Evolutionary conservation across 2,888 invertebrate species (phyloP).

Genomic region (Eristalis intricaria): DNA sequence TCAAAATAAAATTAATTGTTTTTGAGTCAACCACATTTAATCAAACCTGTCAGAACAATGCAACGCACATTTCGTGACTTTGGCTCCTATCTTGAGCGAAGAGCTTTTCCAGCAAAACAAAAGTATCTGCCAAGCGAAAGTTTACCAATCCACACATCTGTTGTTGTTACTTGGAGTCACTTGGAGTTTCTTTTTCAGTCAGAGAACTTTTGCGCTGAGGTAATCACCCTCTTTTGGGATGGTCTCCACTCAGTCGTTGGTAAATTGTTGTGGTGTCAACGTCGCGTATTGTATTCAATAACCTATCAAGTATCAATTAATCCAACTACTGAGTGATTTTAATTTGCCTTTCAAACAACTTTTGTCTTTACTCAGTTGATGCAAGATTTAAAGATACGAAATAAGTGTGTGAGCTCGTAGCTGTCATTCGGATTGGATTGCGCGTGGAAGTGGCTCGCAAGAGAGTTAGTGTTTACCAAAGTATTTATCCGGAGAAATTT

Average conservation of each 20-base stretch:
- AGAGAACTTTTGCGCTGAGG: slow-evolving; percentile 40
- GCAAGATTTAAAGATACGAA: not conserved
- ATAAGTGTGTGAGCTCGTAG: slow-evolving; percentile 8
- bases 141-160: slow-evolving; percentile 15
- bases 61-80: not conserved
- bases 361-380: slow-evolving; percentile 14
- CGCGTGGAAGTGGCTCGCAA: slow-evolving; percentile 21
- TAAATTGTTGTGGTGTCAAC: slow-evolving; percentile 3
- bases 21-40: not conserved
- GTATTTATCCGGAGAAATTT: slow-evolving; percentile 37
- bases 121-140: slow-evolving; percentile 47
- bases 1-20: too few species aligned
- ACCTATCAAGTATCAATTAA: slow-evolving; percentile 3
- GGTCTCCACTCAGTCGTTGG: slow-evolving; percentile 20
- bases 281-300: slow-evolving; percentile 4
- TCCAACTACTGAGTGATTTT: not conserved
- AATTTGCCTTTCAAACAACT: not conserved
- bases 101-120: slow-evolving; percentile 1
- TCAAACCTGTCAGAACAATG: not conserved
- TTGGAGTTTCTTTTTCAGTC: slow-evolving; percentile 50
- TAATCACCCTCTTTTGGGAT: not conserved
- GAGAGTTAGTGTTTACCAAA: slow-evolving; percentile 29
- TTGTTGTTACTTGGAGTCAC: slow-evolving; percentile 32
- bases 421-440: not conserved
- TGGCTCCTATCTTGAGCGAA: not conserved